Base-by-base conservation (phyloP, 2,888 invertebrate species). In the Lymantria monacha region DNA sequence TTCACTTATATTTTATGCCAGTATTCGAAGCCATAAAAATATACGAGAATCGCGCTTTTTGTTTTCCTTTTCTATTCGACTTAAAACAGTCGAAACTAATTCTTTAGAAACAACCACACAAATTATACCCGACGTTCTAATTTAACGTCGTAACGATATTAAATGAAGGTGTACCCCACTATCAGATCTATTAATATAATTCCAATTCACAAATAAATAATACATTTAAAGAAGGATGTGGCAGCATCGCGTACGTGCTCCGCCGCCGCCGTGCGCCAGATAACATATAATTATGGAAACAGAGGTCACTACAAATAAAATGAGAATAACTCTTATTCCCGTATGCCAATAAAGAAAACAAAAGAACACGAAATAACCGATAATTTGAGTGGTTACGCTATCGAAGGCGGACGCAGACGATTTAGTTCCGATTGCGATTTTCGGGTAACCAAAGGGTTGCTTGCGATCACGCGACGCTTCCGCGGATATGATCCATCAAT, bases 271-370 rank as follows among this genome's bases (percentile, higher is more conserved):
- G 70, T 56, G 61, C 69, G 74, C 63, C 73, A 68, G 74, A 72
- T 74, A 86, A 79, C 86, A 62, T 85, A 76, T 87, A 84, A 91
- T 91, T 88, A 90, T 77, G 83, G 72, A 71, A 76, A 72, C 81
- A 88, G 90, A 87, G 91, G 90, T 91, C 91, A 90, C 79, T 81
- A 83, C 85, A 83, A 87, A 87, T 83, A 87, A 87, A 86, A 76
- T 69, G 70, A 80, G 79, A 81, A 78, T 73, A 74, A 76, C 81
- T 76, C 70, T 73, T 70, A 74, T 73, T 75, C 59, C 71, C 77
- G 72, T 76, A 75, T 72, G 73, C 64, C 81, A 79, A 83, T 83
- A 82, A 79, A 82, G 70, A 80, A 79, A 88, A 85, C 81, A 87
- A 86, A 87, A 85, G 85, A 86, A 85, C 87, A 83, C 82, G 76